Conservation (phyloP, 1,140 invertebrate genomes). For the Oncopodura yosiiana region DNA sequence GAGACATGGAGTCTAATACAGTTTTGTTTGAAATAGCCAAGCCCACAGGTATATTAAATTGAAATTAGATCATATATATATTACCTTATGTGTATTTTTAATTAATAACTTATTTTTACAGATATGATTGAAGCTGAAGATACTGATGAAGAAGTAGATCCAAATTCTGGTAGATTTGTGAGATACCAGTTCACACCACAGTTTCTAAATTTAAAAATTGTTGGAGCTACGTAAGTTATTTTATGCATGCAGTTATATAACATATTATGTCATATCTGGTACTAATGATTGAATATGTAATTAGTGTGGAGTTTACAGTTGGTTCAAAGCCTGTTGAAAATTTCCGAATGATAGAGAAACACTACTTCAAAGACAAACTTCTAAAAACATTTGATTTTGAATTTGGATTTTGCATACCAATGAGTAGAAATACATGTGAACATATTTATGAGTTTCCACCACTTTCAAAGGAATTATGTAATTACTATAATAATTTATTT, state of each 20-base stretch:
- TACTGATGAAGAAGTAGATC: slow-evolving; percentile 58
- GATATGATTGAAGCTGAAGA: slow-evolving; percentile 38
- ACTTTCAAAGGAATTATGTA: slow-evolving; percentile 74
- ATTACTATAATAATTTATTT: slow-evolving; percentile 37
- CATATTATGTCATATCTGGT: background rate
- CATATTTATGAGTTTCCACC: slow-evolving; percentile 98
- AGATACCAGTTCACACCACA: slow-evolving; percentile 93
- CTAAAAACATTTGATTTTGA: slow-evolving; percentile 99
- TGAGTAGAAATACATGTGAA: slow-evolving; percentile 94
- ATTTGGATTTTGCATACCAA: slow-evolving; percentile 98
- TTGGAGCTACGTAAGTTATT: slow-evolving; percentile 80
- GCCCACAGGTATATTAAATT: slow-evolving; percentile 48
- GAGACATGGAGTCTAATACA: slow-evolving; percentile 85
- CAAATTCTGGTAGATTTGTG: slow-evolving; percentile 89
- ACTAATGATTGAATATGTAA: slow-evolving; percentile 35
- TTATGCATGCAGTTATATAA: background rate
- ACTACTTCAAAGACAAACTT: slow-evolving; percentile 87
- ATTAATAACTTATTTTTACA: background rate
- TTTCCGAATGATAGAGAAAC: slow-evolving; percentile 96
- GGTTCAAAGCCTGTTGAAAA: slow-evolving; percentile 83
- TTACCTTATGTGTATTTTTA: background rate
- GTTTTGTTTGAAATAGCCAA: slow-evolving; percentile 96
- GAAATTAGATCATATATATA: background rate
- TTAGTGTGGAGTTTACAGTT: slow-evolving; percentile 91
- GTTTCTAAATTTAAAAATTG: slow-evolving; percentile 89